Evolutionary conservation across 2,113 vertebrate genomes (phyloP).

Genomic region (Anarhynchus alexandrinus): DNA sequence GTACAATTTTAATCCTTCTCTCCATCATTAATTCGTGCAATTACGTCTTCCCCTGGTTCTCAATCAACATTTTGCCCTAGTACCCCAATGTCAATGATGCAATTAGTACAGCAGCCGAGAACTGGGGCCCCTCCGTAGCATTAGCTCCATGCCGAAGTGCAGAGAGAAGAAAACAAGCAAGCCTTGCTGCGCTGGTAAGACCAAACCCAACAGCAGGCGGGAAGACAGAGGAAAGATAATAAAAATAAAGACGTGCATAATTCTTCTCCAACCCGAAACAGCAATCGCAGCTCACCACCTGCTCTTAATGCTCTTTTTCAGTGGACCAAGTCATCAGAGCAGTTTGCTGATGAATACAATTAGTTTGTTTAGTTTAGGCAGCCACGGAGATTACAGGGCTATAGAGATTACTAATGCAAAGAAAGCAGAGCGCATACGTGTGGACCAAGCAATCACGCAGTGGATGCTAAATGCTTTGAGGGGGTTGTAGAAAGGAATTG

Average conservation of each 20-base stretch:
- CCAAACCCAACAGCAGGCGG: slow-evolving; percentile 17
- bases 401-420: neutral
- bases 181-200: neutral
- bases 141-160: neutral
- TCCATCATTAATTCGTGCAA: neutral
- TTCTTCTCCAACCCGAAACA: slow-evolving; percentile 14
- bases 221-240: neutral
- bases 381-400: neutral
- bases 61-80: neutral
- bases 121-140: neutral
- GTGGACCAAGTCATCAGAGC: neutral
- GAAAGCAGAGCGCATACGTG: neutral
- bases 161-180: neutral
- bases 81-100: neutral
- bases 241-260: neutral
- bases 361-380: slow-evolving; percentile 17
- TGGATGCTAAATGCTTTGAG: neutral
- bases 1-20: neutral
- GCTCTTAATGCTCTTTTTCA: slow-evolving; percentile 23
- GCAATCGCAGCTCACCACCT: slow-evolving; percentile 43
- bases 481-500: neutral
- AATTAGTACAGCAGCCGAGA: neutral
- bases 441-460: neutral
- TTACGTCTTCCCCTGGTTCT: neutral
- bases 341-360: slow-evolving; percentile 14